These are phyloP conservation scores for Agonopterix arenella DNA, from an alignment of 2,888 invertebrate species.

Conservation along the genomic window DNA sequence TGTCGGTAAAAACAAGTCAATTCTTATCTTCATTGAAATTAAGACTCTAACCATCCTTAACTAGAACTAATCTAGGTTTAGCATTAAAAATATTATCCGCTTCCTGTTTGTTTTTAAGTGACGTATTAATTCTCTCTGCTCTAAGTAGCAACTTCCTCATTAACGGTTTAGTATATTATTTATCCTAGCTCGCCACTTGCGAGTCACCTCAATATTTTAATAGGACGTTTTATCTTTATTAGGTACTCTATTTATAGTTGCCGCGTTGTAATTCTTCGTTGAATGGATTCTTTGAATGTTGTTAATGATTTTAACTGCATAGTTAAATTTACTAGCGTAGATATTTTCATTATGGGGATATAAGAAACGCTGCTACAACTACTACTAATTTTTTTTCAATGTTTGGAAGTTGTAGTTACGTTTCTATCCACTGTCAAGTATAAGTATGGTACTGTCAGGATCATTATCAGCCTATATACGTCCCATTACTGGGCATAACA, in stretches of 20 bases:
- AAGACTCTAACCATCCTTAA: constrained; percentile 33
- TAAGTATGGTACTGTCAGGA: no score
- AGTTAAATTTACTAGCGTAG: no score
- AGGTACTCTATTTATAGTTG: constrained; percentile 34
- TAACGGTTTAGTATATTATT: constrained; percentile 63
- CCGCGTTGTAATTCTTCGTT: background rate
- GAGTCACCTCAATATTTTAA: constrained; percentile 47
- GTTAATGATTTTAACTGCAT: no score
- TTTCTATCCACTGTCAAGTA: no score
- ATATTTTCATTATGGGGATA: no score
- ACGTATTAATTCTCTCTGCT: constrained; percentile 57
- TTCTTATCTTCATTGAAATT: no score
- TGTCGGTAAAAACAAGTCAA: no score
- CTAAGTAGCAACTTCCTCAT: constrained; percentile 73
- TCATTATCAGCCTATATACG: no score
- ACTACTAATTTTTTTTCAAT: no score
- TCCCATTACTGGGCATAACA: no score
- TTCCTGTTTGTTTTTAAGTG: constrained; percentile 68
- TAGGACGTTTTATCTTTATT: constrained; percentile 50
- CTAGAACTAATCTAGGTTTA: constrained; percentile 62
- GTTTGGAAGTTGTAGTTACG: no score
- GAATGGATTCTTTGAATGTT: background rate
- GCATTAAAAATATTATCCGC: constrained; percentile 60
- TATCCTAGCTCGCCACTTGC: constrained; percentile 43
- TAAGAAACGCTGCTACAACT: no score